Evolutionary conservation across 2,113 vertebrate species (phyloP).

Genomic region (Phrynosoma blainvillii): DNA sequence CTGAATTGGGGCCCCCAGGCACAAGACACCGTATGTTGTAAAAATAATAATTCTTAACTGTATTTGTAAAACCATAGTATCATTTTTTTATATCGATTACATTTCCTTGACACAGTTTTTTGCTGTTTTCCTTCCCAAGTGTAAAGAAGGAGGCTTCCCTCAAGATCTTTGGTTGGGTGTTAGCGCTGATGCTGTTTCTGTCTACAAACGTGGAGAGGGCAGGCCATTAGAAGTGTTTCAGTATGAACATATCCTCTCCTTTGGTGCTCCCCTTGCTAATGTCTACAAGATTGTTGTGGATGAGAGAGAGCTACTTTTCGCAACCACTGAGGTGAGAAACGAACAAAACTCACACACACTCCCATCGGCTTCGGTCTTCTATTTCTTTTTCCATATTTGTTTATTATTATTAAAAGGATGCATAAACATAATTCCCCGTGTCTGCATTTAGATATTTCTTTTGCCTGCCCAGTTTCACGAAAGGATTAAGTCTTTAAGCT

Average conservation of each 20-base stretch:
- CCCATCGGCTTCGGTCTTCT: background rate
- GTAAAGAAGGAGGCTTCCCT: conserved; percentile 89
- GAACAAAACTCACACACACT: too few species aligned
- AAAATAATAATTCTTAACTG: background rate
- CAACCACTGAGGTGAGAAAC: conserved; percentile 88
- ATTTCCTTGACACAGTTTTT: conserved; percentile 34
- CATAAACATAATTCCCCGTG: background rate
- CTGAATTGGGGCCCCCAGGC: too few species aligned
- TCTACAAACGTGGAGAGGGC: conserved; percentile 94
- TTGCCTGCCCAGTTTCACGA: background rate
- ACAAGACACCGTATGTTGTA: background rate
- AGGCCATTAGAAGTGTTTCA: conserved; percentile 92
- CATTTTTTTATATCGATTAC: background rate
- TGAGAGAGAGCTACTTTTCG: conserved; percentile 91
- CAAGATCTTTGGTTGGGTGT: conserved; percentile 93
- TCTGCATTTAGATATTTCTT: background rate
- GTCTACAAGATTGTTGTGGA: conserved; percentile 94
- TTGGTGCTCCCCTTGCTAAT: conserved; percentile 91
- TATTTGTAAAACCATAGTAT: background rate
- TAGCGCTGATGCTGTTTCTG: conserved; percentile 89
- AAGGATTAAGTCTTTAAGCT: background rate
- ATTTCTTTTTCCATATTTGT: background rate
- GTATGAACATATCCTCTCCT: conserved; percentile 95
- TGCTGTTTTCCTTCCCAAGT: conserved; percentile 67
- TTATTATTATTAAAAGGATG: background rate